Evolutionary conservation across 2,888 invertebrate species (phyloP).

Genomic region (Psococerastis gibbosa): DNA sequence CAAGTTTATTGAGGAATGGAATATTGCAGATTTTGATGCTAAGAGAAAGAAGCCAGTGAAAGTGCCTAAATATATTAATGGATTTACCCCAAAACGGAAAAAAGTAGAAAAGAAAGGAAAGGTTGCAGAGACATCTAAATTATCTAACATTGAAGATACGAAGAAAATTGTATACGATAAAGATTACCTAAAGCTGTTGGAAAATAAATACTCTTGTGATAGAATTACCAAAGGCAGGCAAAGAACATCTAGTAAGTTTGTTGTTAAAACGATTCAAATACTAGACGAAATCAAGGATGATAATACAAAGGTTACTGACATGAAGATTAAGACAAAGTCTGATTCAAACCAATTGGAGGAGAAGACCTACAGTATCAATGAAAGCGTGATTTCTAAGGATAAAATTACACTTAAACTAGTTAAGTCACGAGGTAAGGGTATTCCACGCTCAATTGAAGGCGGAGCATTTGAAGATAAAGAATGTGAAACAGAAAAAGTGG

Average conservation of each 20-base stretch:
- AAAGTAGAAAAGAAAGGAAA: slow-evolving; percentile 7
- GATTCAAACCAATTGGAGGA: slow-evolving; percentile 5
- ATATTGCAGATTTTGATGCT: neutral
- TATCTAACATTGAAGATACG: too few species aligned
- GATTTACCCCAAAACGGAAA: slow-evolving; percentile 6
- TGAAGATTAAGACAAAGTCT: slow-evolving; percentile 7
- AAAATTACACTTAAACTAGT: slow-evolving; percentile 5
- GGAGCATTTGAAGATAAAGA: too few species aligned
- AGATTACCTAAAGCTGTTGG: slow-evolving; percentile 7
- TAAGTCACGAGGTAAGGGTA: neutral
- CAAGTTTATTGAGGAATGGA: slow-evolving; percentile 1
- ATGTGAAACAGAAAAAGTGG: neutral
- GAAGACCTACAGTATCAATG: neutral
- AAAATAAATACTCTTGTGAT: slow-evolving; percentile 1
- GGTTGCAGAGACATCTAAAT: too few species aligned
- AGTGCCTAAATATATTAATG: slow-evolving; percentile 3
- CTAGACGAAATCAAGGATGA: neutral
- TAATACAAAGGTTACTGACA: neutral
- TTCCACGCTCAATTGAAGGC: too few species aligned
- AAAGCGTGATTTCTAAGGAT: slow-evolving; percentile 2
- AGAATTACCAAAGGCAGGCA: neutral
- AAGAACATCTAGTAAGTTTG: neutral
- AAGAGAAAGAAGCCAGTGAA: neutral
- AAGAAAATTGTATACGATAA: too few species aligned
- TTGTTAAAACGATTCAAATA: slow-evolving; percentile 1